Percentiles rank a stretch among this genome's conserved stretches.
These are phyloP conservation scores for Amaurobius ferox DNA, from an alignment of 2,888 invertebrate genomes.

Conservation along the genomic window DNA sequence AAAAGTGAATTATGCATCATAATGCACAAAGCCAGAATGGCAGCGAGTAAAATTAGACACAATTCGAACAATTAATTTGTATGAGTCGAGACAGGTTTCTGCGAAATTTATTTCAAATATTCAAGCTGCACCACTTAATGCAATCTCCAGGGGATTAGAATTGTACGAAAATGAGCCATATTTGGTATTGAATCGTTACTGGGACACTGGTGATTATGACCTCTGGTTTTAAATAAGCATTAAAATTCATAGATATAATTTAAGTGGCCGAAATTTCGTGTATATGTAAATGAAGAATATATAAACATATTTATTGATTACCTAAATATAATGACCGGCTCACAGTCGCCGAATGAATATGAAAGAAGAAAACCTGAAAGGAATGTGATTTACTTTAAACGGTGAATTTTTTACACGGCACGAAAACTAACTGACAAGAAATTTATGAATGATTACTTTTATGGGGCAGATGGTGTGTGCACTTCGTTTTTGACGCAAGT, in stretches of 20 bases:
- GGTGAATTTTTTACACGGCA: too few species aligned
- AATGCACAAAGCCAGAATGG: not conserved
- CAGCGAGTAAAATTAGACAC: not conserved
- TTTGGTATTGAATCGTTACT: not conserved
- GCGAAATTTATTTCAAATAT: constrained; percentile 5
- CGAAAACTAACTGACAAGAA: too few species aligned
- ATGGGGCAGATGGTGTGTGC: too few species aligned
- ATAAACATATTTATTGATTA: not conserved
- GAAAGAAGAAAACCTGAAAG: too few species aligned
- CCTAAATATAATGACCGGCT: too few species aligned
- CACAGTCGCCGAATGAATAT: too few species aligned
- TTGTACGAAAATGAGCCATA: not conserved
- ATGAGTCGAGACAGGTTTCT: not conserved
- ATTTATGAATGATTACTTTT: too few species aligned
- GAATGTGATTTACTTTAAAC: too few species aligned
- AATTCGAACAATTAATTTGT: constrained; percentile 16
- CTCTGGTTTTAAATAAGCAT: not conserved
- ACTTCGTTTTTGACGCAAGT: too few species aligned
- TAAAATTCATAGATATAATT: not conserved
- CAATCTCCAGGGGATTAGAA: not conserved
- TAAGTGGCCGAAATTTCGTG: not conserved
- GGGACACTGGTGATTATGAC: not conserved
- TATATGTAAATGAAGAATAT: not conserved
- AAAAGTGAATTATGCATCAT: constrained; percentile 14
- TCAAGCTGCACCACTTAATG: not conserved